Conservation (phyloP, 2,113 vertebrate genomes). For the Nibea coibor region DNA sequence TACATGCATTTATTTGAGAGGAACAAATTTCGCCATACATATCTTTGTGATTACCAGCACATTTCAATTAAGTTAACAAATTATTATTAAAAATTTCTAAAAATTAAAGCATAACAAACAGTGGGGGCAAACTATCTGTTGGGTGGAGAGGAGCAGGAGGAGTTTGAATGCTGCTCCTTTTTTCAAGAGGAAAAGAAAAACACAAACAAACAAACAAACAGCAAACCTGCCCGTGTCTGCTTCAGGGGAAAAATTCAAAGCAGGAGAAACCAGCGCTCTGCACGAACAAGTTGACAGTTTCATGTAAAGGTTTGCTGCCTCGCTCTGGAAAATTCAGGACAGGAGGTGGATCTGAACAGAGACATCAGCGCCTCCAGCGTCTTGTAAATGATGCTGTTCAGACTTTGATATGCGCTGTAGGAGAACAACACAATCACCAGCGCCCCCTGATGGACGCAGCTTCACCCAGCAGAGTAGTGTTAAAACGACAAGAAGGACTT, state of each 20-base stretch:
- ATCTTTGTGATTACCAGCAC: slow-evolving; percentile 86
- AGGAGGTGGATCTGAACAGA: slow-evolving; percentile 5
- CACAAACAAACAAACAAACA: not conserved
- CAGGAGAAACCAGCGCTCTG: slow-evolving; percentile 12
- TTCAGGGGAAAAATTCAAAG: slow-evolving; percentile 21
- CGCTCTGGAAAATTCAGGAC: slow-evolving; percentile 20
- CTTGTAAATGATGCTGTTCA: not conserved
- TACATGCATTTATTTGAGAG: slow-evolving; percentile 88
- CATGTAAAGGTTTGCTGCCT: slow-evolving; percentile 9
- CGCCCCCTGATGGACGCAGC: slow-evolving; percentile 64
- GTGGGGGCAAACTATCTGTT: slow-evolving; percentile 60
- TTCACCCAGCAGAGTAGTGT: slow-evolving; percentile 58
- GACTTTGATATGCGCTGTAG: not conserved
- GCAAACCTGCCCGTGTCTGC: slow-evolving; percentile 11
- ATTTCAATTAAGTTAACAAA: slow-evolving; percentile 86
- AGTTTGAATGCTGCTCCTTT: slow-evolving; percentile 32
- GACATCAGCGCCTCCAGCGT: not conserved
- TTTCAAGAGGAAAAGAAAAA: not conserved
- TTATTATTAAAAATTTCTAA: slow-evolving; percentile 84
- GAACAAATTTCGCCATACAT: slow-evolving; percentile 84
- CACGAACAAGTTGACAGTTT: slow-evolving; percentile 25
- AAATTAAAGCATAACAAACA: slow-evolving; percentile 86
- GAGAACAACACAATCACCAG: slow-evolving; percentile 19
- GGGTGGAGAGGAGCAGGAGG: slow-evolving; percentile 54
- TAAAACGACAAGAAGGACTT: slow-evolving; percentile 29